These are phyloP conservation scores for Mesoclemmys tuberculata DNA, from an alignment of 2,113 vertebrate genomes.

Conservation along the genomic window DNA sequence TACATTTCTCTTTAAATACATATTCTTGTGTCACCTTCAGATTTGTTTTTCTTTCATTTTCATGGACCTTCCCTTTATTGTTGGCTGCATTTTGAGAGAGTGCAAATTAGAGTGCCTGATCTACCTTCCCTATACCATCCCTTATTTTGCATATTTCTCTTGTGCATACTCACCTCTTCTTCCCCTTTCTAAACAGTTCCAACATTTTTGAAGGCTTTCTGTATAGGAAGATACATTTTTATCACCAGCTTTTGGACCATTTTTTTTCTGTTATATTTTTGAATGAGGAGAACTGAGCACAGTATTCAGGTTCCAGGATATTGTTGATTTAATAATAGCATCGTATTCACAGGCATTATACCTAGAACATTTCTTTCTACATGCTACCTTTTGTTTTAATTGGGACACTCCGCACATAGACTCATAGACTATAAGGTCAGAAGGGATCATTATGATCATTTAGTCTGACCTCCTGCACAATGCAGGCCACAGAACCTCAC, in stretches of 20 bases:
- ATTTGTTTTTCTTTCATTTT: background rate
- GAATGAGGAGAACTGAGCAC: background rate
- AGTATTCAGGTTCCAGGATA: background rate
- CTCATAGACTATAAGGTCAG: no score
- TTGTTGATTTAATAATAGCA: background rate
- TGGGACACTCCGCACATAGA: background rate
- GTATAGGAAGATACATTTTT: background rate
- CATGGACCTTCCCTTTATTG: background rate
- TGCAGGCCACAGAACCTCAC: no score
- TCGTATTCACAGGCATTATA: background rate
- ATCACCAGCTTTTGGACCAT: background rate
- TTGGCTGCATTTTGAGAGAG: background rate
- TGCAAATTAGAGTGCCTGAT: background rate
- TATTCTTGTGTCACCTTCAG: fast-evolving
- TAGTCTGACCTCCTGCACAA: no score
- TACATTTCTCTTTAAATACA: background rate
- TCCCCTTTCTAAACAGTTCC: background rate
- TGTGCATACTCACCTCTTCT: fast-evolving
- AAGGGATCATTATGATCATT: no score
- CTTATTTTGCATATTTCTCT: fast-evolving
- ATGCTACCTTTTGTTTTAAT: background rate
- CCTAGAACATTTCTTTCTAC: background rate
- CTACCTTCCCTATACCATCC: fast-evolving
- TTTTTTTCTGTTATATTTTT: background rate
- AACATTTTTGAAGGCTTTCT: background rate